Conservation (phyloP, 1,140 invertebrate genomes). For the Hetaerina americana region DNA sequence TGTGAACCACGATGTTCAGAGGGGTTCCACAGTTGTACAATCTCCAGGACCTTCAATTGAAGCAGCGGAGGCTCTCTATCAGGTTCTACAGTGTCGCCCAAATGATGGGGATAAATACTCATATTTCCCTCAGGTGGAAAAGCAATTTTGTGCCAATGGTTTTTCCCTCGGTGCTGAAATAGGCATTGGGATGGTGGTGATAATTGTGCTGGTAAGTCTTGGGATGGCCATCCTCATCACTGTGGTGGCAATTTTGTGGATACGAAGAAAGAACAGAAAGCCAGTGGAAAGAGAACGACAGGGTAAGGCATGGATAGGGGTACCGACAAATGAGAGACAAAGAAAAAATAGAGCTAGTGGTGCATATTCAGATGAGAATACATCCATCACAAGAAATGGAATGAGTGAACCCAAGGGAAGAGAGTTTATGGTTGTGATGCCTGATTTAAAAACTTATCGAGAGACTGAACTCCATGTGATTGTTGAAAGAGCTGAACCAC, state of each 20-base stretch:
- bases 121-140: background rate
- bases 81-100: background rate
- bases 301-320: background rate
- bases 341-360: background rate
- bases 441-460: slow-evolving; percentile 55
- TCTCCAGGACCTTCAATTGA: background rate
- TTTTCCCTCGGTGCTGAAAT: background rate
- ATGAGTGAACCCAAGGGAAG: background rate
- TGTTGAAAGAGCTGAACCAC: slow-evolving; percentile 62
- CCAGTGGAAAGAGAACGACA: background rate
- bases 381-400: background rate
- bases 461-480: slow-evolving; percentile 74
- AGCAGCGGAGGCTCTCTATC: background rate
- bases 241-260: background rate
- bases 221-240: background rate
- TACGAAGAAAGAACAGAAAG: background rate
- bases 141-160: background rate
- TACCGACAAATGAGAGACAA: background rate
- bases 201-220: slow-evolving; percentile 1
- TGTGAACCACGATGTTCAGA: background rate
- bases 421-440: slow-evolving; percentile 51
- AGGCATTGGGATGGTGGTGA: background rate
- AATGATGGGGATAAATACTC: background rate
- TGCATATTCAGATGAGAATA: background rate
- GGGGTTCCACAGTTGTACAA: background rate